Conservation (phyloP, 2,113 vertebrate species). For the Corythornis vintsioides region DNA sequence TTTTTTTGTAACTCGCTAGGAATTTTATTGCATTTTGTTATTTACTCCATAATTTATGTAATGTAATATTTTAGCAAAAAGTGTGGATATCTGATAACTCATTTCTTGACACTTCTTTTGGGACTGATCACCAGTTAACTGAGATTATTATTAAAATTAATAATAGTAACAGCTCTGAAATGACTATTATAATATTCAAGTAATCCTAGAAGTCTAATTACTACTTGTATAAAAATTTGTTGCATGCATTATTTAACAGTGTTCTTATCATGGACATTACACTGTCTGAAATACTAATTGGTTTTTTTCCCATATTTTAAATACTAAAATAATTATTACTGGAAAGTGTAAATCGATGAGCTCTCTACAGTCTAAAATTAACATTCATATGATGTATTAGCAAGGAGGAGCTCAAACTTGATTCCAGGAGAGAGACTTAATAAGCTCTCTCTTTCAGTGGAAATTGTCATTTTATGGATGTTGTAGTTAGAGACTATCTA, state of each 20-base stretch:
- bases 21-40: constrained; percentile 30
- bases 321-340: constrained; percentile 50
- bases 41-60: neutral
- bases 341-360: constrained; percentile 27
- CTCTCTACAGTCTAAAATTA: constrained; percentile 59
- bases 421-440: neutral
- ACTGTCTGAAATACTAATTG: constrained; percentile 46
- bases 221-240: constrained; percentile 61
- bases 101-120: neutral
- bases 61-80: neutral
- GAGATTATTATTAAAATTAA: constrained; percentile 52
- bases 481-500: neutral
- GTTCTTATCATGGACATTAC: constrained; percentile 24
- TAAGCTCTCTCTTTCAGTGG: constrained; percentile 3
- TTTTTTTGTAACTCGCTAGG: neutral
- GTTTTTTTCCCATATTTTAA: constrained; percentile 39
- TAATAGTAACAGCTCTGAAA: constrained; percentile 40
- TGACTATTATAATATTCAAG: constrained; percentile 40
- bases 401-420: constrained; percentile 1
- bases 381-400: constrained; percentile 32
- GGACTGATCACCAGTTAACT: constrained; percentile 27
- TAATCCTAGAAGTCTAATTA: constrained; percentile 65
- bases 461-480: constrained; percentile 6
- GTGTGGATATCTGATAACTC: neutral
- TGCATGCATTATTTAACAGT: constrained; percentile 68